These are phyloP conservation scores for Cinara cedri DNA, from an alignment of 2,888 invertebrate genomes.

Conservation along the genomic window DNA sequence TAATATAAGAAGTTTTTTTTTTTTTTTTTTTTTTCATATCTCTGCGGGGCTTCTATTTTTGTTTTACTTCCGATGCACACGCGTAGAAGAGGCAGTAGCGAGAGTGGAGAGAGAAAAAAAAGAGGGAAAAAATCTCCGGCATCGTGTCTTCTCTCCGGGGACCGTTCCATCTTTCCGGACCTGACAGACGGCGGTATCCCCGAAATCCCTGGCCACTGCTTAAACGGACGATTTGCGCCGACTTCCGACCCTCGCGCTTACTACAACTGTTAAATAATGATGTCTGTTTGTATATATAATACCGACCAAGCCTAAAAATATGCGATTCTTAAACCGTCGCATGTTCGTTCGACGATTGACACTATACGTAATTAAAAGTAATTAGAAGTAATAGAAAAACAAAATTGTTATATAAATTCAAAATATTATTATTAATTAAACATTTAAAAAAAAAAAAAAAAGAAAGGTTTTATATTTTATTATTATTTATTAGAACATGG, in stretches of 20 bases:
- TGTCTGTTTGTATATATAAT: conserved; percentile 45
- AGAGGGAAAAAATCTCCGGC: conserved; percentile 45
- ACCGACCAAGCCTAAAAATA: neutral
- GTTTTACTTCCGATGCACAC: conserved; percentile 35
- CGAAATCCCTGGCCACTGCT: conserved; percentile 55
- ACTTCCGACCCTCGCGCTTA: conserved; percentile 49
- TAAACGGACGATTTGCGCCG: conserved; percentile 57
- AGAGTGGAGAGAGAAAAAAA: neutral
- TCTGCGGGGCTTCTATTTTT: conserved; percentile 53
- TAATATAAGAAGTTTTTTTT: no score
- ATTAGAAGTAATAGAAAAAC: no score
- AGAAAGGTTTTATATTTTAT: no score
- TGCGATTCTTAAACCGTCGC: conserved; percentile 17
- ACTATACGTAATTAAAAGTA: no score
- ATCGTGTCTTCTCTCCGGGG: conserved; percentile 53
- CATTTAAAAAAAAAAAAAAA: no score
- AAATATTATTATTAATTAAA: no score
- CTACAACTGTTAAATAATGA: conserved; percentile 55
- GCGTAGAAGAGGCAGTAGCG: neutral
- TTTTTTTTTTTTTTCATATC: conserved; percentile 43
- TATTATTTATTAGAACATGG: no score
- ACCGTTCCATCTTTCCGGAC: conserved; percentile 58
- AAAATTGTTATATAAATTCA: no score
- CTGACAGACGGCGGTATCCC: conserved; percentile 57
- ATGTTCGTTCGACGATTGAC: conserved; percentile 11